Evolutionary conservation across 1,140 invertebrate species (phyloP), one percentile per base, ranked within the genome.

Genomic region (Rhopalosiphum padi): DNA sequence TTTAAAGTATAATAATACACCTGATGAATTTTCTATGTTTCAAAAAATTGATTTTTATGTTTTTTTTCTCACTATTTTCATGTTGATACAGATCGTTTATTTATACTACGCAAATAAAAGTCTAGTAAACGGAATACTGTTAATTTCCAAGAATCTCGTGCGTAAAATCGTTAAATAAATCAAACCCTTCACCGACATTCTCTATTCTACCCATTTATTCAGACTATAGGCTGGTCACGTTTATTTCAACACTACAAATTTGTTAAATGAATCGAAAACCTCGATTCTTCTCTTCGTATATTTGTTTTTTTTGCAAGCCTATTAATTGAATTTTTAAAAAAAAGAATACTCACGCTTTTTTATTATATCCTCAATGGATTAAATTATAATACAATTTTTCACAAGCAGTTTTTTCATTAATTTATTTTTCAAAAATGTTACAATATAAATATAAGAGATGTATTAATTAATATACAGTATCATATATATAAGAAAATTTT

Each of bases 251-350:
- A 55, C 91, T 85, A 41, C n/a, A n/a, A 55, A 85, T 93, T 93
- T 92, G 48, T 55, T 86, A 93, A 93, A 93, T 92, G 68, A 92
- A 92, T 91, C 30, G 91, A 83, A 92, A 92, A 46, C n/a, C 46
- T 46, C 51, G 25, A 90, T 77, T n/a, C 60, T n/a, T 91, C 77
- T 83, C 4, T 83, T 2, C 15, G 41, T 82, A 55, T 82, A 85
- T 92, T 92, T 85, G 22, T 92, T 92, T 92, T 91, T 48, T 51
- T 35, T 37, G 77, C 25, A 41, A 25, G 23, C 18, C 41, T 92
- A 92, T 92, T 92, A 51, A 92, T 85, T 48, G 22, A 37, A 55
- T 85, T 83, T 25, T 23, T 11, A 90, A 91, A 91, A 92, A 43
- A 46, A 77, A 48, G 11, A 43, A 60, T 8, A 25, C 43, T 25